A percentile compares a stretch with the other conserved stretches of the same genome.
Evolutionary conservation across 2,888 invertebrate genomes (phyloP).

Genomic region (Ceriagrion tenellum): DNA sequence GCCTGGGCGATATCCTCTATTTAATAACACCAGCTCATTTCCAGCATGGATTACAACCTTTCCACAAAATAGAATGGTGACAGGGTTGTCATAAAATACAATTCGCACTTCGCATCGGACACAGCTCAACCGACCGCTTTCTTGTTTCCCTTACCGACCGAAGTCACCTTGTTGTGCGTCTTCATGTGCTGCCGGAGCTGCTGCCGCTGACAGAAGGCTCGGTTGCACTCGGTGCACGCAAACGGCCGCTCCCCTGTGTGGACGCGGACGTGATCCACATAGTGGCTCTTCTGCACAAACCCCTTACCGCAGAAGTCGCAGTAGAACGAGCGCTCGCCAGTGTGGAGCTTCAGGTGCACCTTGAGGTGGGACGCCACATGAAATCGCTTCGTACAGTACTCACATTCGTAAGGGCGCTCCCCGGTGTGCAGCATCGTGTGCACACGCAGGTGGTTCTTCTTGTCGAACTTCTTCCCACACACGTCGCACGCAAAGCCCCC

Average conservation of each 20-base stretch:
- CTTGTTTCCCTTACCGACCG: not conserved
- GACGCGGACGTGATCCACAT: not conserved
- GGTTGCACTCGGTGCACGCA: not conserved
- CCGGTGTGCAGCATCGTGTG: not conserved
- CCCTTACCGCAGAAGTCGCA: not conserved
- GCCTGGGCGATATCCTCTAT: too few relatives aligned
- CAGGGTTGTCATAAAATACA: too few relatives aligned
- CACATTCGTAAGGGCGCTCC: not conserved
- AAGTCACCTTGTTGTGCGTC: not conserved
- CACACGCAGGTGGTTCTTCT: not conserved
- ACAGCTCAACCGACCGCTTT: not conserved
- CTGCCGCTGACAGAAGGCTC: not conserved
- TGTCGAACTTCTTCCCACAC: not conserved
- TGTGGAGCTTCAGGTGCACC: not conserved
- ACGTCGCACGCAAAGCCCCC: not conserved
- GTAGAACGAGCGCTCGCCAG: not conserved
- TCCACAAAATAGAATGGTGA: too few relatives aligned
- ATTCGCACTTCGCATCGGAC: too few relatives aligned
- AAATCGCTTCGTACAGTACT: not conserved
- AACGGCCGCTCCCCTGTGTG: slow-evolving; percentile 25
- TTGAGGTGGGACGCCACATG: not conserved
- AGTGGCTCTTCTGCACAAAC: not conserved
- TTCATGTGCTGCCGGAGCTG: not conserved
- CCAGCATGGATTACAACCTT: too few relatives aligned
- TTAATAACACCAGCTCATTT: too few relatives aligned